A percentile compares a stretch with the other conserved stretches of the same genome.
phyloP scores from a whole-genome alignment of 2,113 vertebrate species.

The Callionymus lyra region DNA sequence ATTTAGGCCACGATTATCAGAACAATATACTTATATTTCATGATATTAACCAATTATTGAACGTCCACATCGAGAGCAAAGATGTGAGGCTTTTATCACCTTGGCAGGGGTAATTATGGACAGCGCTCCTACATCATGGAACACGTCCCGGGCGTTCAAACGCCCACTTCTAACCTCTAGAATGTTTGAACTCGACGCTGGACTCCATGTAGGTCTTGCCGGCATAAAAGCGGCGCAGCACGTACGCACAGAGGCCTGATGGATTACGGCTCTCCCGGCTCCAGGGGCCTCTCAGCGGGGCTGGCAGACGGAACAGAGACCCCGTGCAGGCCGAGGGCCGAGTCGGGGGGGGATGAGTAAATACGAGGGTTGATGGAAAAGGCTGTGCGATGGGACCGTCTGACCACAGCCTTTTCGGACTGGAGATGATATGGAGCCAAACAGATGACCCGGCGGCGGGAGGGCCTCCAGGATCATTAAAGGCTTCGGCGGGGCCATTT shows the following conservation, averaged over 20 bases:
- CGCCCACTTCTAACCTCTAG: no score
- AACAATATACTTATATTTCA: no score
- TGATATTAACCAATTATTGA: no score
- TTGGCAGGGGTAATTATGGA: no score
- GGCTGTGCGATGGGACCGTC: slow-evolving; percentile 36
- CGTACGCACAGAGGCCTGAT: slow-evolving; percentile 39
- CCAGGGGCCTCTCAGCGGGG: slow-evolving; percentile 53
- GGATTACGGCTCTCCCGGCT: slow-evolving; percentile 40
- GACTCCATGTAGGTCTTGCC: slow-evolving; percentile 39
- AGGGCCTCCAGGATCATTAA: slow-evolving; percentile 50
- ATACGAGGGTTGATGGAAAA: slow-evolving; percentile 52
- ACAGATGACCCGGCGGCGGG: slow-evolving; percentile 48
- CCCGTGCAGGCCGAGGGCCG: slow-evolving; percentile 47
- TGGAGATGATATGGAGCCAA: slow-evolving; percentile 48
- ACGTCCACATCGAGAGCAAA: no score
- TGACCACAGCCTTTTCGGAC: slow-evolving; percentile 35
- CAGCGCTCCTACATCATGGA: no score
- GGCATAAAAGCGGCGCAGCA: slow-evolving; percentile 38
- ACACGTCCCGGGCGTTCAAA: no score
- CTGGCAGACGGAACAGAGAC: slow-evolving; percentile 62
- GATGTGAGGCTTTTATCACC: slow-evolving; percentile 22
- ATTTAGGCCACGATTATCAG: no score
- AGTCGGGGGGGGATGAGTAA: slow-evolving; percentile 58
- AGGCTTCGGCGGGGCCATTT: slow-evolving; percentile 48
- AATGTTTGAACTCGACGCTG: slow-evolving; percentile 22